A percentile compares a stretch with the other conserved stretches of the same genome.
These are phyloP conservation scores for Cerastis leucographa DNA, from an alignment of 2,888 invertebrate species.

Conservation along the genomic window DNA sequence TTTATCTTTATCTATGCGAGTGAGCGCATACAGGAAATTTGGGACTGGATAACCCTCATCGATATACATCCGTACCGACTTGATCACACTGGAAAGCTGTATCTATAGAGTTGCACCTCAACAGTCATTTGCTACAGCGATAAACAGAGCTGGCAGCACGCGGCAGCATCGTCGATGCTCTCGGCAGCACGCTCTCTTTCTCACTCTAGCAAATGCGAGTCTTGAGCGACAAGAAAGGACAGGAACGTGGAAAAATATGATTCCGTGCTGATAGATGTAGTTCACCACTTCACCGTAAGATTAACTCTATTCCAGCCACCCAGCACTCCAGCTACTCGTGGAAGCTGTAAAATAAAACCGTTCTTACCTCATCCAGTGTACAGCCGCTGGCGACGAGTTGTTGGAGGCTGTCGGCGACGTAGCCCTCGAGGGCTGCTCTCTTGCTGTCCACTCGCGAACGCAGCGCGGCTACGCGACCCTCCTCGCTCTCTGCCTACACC, in stretches of 20 bases:
- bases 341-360: background rate
- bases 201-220: too few species aligned
- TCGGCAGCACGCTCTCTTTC: too few species aligned
- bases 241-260: too few species aligned
- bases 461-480: slow-evolving; percentile 91
- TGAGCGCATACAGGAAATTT: background rate
- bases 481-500: slow-evolving; percentile 92
- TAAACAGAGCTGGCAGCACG: too few species aligned
- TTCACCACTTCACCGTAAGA: too few species aligned
- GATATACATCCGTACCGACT: background rate
- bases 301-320: background rate
- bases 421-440: slow-evolving; percentile 88
- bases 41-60: background rate
- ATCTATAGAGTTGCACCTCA: too few species aligned
- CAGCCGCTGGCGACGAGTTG: slow-evolving; percentile 88
- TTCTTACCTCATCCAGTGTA: slow-evolving; percentile 86
- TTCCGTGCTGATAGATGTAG: too few species aligned
- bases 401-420: slow-evolving; percentile 86
- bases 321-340: too few species aligned
- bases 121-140: too few species aligned
- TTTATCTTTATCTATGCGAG: background rate
- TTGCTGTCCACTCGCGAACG: slow-evolving; percentile 89
- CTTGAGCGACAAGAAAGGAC: too few species aligned
- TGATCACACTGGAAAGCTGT: background rate
- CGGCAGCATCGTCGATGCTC: too few species aligned